Evolutionary conservation across 2,113 vertebrate species (phyloP), one percentile per base, ranked within the genome.

Genomic region (Micronycteris hirsuta): DNA sequence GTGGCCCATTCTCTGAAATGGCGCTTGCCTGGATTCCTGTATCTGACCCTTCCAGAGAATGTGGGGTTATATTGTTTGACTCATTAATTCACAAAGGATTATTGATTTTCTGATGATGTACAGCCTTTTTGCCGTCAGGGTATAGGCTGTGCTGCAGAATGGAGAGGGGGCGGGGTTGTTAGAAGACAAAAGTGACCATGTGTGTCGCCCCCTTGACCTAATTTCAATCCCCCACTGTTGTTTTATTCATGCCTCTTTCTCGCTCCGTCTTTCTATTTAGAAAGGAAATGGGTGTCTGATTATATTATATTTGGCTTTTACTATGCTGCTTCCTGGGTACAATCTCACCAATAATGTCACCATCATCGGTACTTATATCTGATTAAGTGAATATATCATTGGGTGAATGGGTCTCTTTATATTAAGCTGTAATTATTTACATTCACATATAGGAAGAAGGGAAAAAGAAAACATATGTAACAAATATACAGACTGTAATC

Each of bases 51-150:
- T 80, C 43, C 77, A 15, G 43, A 87, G 80, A 31, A 47, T 71
- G 43, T 67, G 52, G 81, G 49, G 15, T 70, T 87, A n/a, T 36
- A 41, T 95, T 83, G 26, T 87, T 95, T 56, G 63, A 84, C 56
- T 87, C 84, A 84, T 93, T 84, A 70, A 80, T 83, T 96, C 84
- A 89, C 54, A 86, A 87, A 95, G 38, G 87, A 31, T 90, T 96
- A 86, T 94, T 89, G 92, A 93, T 96, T 93, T 97, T 78, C 83
- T 86, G 43, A 61, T 86, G 52, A 61, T 86, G n/a, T 68, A 41
- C 47, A 12, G 36, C 52, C 52, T 89, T 76, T 93, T 82, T 0
- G 24, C 68, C 68, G 93, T 81, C 38, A 43, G 90, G 52, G 20
- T 56, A 7, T 45, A 61, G 45, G 73, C 47, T 89, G 10, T 82